Evolutionary conservation across 2,113 vertebrate species (phyloP).

Genomic region (Ailuropoda melanoleuca): DNA sequence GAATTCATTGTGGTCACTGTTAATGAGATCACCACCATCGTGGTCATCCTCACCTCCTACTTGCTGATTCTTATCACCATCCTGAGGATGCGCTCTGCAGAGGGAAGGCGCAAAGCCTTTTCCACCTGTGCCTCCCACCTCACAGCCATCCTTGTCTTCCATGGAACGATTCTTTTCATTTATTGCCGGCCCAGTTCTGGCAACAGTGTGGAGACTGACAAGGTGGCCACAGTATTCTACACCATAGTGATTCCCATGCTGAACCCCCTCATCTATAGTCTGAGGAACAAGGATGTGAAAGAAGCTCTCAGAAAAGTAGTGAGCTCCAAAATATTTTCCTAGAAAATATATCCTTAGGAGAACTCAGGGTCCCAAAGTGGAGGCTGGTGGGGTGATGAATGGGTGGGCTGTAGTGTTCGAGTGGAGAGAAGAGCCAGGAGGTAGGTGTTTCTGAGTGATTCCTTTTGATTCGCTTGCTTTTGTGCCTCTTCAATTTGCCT

Average conservation of each 20-base stretch:
- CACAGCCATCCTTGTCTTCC: slow-evolving; percentile 57
- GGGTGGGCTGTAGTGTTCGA: fast-evolving
- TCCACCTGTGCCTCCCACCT: slow-evolving; percentile 75
- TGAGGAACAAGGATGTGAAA: slow-evolving; percentile 78
- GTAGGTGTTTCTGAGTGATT: fast-evolving
- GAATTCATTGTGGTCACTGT: neutral
- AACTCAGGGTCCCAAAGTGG: fast-evolving
- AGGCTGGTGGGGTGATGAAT: fast-evolving
- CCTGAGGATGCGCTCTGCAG: slow-evolving; percentile 45
- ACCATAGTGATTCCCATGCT: slow-evolving; percentile 72
- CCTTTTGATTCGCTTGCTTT: neutral
- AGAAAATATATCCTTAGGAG: neutral
- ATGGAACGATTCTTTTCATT: slow-evolving; percentile 61
- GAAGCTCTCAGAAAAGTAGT: slow-evolving; percentile 10
- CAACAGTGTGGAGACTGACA: neutral
- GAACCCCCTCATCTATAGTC: slow-evolving; percentile 75
- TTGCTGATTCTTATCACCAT: slow-evolving; percentile 27
- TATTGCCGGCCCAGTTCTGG: slow-evolving; percentile 51
- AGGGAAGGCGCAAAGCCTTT: neutral
- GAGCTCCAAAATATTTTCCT: neutral
- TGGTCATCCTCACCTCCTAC: slow-evolving; percentile 37
- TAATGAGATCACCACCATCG: neutral
- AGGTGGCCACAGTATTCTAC: slow-evolving; percentile 61
- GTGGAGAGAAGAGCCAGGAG: fast-evolving
- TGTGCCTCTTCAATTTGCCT: neutral